Conservation (phyloP, 1,140 invertebrate species). For the Bombus breviceps region DNA sequence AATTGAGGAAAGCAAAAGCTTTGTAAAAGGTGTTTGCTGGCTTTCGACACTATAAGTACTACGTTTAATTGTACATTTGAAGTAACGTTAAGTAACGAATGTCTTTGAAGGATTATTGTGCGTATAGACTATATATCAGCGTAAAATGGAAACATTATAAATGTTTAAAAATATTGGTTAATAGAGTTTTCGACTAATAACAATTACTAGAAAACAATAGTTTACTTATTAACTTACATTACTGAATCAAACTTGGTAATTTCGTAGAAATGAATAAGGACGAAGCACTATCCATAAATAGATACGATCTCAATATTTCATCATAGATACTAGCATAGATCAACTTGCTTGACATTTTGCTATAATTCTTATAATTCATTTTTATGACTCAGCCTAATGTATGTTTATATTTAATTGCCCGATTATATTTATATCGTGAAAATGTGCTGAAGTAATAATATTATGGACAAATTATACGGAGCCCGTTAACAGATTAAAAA, state of each 20-base stretch:
- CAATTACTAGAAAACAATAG: slow-evolving; percentile 24
- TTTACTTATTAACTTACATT: not conserved
- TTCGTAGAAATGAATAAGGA: not conserved
- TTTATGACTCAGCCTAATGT: not conserved
- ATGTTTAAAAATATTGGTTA: not conserved
- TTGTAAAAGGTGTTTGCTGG: slow-evolving; percentile 22
- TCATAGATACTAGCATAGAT: not conserved
- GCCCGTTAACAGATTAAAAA: not conserved
- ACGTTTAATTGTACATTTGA: slow-evolving; percentile 23
- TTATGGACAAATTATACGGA: not conserved
- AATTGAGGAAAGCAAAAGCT: slow-evolving; percentile 29
- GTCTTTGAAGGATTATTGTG: slow-evolving; percentile 42
- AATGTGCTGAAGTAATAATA: not conserved
- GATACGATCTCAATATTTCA: not conserved
- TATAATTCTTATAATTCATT: not conserved
- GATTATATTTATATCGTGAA: not conserved
- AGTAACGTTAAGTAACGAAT: slow-evolving; percentile 17
- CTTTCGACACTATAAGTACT: not conserved
- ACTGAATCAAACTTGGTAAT: not conserved
- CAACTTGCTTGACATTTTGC: not conserved
- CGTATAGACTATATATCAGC: slow-evolving; percentile 5
- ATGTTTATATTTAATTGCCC: not conserved
- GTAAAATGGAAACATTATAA: not conserved
- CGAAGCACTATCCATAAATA: not conserved
- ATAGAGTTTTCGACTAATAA: not conserved